Evolutionary conservation across 1,140 invertebrate species (phyloP).

Genomic region (Eurosta solidaginis): DNA sequence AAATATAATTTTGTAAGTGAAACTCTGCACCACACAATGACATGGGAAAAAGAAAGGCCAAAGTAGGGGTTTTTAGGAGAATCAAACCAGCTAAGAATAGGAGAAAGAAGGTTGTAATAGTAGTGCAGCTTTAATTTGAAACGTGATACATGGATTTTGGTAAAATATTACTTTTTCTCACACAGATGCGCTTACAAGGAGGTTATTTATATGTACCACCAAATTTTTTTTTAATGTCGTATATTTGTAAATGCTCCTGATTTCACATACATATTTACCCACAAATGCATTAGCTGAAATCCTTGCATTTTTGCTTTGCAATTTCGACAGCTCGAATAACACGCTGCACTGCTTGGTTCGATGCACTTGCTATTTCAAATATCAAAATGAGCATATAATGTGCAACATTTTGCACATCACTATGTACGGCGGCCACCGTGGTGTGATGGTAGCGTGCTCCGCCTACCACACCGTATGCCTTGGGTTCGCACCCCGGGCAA

Average conservation of each 20-base stretch:
- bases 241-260: too few relatives aligned
- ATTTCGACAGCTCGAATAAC: background rate
- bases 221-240: too few relatives aligned
- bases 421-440: too few relatives aligned
- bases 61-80: too few relatives aligned
- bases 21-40: background rate
- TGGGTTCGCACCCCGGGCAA: too few relatives aligned
- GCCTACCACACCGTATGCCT: too few relatives aligned
- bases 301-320: background rate
- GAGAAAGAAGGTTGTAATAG: background rate
- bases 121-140: background rate
- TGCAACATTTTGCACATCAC: constrained; percentile 21
- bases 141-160: background rate
- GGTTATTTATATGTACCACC: too few relatives aligned
- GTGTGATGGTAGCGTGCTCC: too few relatives aligned
- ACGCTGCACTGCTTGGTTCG: background rate
- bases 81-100: too few relatives aligned
- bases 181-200: background rate
- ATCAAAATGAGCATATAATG: constrained; percentile 23
- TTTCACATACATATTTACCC: background rate
- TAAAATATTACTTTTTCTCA: background rate
- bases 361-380: background rate
- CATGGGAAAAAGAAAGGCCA: background rate
- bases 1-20: constrained; percentile 10
- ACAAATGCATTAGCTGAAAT: background rate